Base-by-base conservation (phyloP, 2,113 vertebrate genomes). In the Rhipidura dahli region DNA sequence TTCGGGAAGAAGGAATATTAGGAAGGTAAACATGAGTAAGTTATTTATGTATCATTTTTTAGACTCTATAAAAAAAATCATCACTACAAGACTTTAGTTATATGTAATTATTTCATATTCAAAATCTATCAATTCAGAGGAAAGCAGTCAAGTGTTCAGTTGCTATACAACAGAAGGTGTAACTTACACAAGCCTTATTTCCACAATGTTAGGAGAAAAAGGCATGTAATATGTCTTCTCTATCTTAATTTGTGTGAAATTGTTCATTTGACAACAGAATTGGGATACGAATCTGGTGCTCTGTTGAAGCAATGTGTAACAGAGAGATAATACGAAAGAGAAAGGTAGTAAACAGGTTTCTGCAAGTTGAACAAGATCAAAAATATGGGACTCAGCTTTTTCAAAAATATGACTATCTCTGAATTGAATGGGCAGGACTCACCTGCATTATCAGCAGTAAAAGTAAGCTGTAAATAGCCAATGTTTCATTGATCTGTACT, bases 191-290 rank as follows among this genome's bases (percentile, higher is more conserved):
- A 69, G 14, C 10, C 14, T 35, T 19, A 64, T 87, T 93, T 87
- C 49, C 20, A 69, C 15, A 31, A 20, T 28, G 23, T 76, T 79
- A 72, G 49, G 40, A 79, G 44, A 83, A 92, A 93, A 84, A 84
- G 2, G 24, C 37, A 79, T 78, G 47, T 60, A 79, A 69, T 82
- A 45, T 45, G n/a, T 31, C 20, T 93, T 70, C 60, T 65, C 31
- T 89, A 3, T 87, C 76, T 92, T 94, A 95, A 95, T 90, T 94
- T 91, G 57, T 92, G 65, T 95, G 80, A 91, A 94, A 91, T 71
- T 95, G n/a, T 81, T 92, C 44, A 53, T 94, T 89, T 94, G n/a
- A 61, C 60, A 83, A 49, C 44, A 89, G 65, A 84, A 87, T 89
- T 76, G 39, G 81, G 78, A 72, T 79, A 95, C 31, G 77, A 79